Conservation (phyloP, 2,888 invertebrate species). For the Schrankia costaestrigalis region DNA sequence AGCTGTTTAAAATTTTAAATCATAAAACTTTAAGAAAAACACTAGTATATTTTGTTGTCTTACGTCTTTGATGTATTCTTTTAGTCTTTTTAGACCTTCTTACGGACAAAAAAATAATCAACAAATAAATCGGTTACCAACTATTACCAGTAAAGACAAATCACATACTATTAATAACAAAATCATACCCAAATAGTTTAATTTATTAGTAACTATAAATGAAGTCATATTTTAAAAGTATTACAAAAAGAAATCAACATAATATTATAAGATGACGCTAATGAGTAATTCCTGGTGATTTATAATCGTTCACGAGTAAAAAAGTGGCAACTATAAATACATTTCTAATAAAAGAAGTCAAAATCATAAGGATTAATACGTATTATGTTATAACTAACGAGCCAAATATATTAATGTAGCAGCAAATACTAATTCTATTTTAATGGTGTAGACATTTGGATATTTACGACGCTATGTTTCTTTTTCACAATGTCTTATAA, state of each 20-base stretch:
- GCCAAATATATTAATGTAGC: slow-evolving; percentile 5
- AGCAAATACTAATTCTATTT: slow-evolving; percentile 2
- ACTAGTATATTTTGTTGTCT: no score
- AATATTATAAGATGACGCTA: slow-evolving; percentile 26
- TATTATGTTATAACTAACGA: slow-evolving; percentile 7
- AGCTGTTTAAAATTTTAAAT: no score
- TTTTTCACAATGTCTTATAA: not conserved
- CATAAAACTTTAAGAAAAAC: no score
- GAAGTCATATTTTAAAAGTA: slow-evolving; percentile 6
- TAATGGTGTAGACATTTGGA: slow-evolving; percentile 1
- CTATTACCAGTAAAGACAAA: slow-evolving; percentile 2
- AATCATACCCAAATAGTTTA: slow-evolving; percentile 1
- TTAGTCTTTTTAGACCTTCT: no score
- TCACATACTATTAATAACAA: slow-evolving; percentile 1
- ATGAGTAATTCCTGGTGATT: slow-evolving; percentile 30
- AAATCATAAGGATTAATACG: slow-evolving; percentile 9
- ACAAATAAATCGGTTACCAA: no score
- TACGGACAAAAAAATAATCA: no score
- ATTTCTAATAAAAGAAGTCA: slow-evolving; percentile 9
- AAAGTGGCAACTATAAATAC: slow-evolving; percentile 18
- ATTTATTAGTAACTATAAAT: slow-evolving; percentile 5
- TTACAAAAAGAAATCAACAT: slow-evolving; percentile 16
- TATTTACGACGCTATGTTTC: no score
- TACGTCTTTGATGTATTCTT: no score
- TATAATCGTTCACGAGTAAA: slow-evolving; percentile 19